phyloP scores from a whole-genome alignment of 2,888 invertebrate genomes.

The Aleiodes leptofemur region DNA sequence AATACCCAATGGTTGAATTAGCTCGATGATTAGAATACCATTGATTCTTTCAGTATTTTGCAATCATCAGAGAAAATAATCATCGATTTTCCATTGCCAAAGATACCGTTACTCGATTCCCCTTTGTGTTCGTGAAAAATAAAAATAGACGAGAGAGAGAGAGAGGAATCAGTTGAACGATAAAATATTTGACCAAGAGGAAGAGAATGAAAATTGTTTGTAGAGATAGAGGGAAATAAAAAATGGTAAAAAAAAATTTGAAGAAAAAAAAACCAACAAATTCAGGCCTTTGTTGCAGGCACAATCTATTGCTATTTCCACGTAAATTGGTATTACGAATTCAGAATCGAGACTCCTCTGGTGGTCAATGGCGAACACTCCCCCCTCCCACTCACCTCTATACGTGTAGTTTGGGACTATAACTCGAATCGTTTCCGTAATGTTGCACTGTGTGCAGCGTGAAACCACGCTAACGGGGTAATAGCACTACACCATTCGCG shows the following conservation, averaged over 20 bases:
- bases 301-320: slow-evolving; percentile 1
- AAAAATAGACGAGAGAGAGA: too few species aligned
- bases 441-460: slow-evolving; percentile 24
- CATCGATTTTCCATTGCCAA: slow-evolving; percentile 1
- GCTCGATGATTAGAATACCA: slow-evolving; percentile 13
- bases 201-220: slow-evolving; percentile 1
- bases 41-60: neutral
- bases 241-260: neutral
- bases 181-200: too few species aligned
- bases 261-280: neutral
- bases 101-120: neutral
- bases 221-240: neutral
- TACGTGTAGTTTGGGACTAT: slow-evolving; percentile 2
- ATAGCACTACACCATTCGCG: slow-evolving; percentile 15
- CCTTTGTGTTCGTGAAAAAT: too few species aligned
- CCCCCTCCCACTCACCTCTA: neutral
- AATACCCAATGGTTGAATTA: neutral
- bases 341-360: slow-evolving; percentile 4
- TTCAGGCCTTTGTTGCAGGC: neutral
- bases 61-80: slow-evolving; percentile 17
- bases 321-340: slow-evolving; percentile 15
- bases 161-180: too few species aligned
- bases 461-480: slow-evolving; percentile 33
- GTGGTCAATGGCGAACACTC: slow-evolving; percentile 37
- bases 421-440: slow-evolving; percentile 43